Evolutionary conservation across 2,113 vertebrate genomes (phyloP).

Genomic region (Cochlearius cochlearius): DNA sequence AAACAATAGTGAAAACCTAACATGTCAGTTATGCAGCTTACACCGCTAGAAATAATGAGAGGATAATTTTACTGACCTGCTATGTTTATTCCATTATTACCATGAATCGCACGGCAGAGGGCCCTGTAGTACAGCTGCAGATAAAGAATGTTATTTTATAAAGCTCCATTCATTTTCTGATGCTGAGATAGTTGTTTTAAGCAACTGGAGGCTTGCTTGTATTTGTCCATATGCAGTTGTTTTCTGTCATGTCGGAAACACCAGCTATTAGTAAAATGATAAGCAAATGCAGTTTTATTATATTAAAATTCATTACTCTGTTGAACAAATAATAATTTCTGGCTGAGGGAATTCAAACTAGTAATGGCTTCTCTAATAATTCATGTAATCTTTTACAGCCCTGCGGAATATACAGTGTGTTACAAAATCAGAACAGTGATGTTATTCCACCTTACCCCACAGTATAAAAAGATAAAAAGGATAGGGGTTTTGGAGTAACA

Average conservation of each 20-base stretch:
- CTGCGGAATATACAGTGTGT: neutral
- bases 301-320: neutral
- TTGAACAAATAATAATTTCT: neutral
- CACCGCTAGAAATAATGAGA: neutral
- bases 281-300: neutral
- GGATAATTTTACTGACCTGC: neutral
- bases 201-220: neutral
- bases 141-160: neutral
- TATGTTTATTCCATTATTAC: neutral
- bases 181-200: neutral
- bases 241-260: neutral
- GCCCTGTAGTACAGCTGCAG: slow-evolving; percentile 50
- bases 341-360: neutral
- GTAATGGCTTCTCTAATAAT: neutral
- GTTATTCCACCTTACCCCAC: neutral
- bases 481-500: neutral
- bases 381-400: neutral
- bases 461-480: neutral
- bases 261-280: neutral
- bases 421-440: neutral
- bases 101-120: slow-evolving; percentile 49
- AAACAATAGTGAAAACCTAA: neutral
- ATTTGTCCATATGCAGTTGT: neutral
- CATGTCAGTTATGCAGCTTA: neutral
- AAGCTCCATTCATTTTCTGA: neutral